phyloP scores from a whole-genome alignment of 1,140 invertebrate species.

The Aporrectodea caliginosa region DNA sequence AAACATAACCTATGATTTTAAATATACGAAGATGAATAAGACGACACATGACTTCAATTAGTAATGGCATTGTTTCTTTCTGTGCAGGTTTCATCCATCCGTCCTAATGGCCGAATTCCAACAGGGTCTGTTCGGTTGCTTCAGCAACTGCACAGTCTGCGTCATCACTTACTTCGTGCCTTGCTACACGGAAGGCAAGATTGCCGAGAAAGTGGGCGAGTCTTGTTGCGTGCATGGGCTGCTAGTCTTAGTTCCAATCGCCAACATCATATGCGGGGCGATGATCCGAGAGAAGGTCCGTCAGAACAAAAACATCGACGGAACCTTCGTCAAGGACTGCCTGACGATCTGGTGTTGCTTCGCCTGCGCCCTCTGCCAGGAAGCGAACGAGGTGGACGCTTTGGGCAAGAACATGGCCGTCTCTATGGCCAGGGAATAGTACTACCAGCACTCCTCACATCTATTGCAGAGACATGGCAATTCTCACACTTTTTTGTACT shows the following conservation, averaged over 20 bases:
- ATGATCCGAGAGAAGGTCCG: slow-evolving; percentile 24
- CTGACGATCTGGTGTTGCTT: not conserved
- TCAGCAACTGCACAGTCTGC: slow-evolving; percentile 29
- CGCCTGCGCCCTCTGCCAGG: not conserved
- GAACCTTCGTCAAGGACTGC: not conserved
- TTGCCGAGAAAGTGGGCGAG: slow-evolving; percentile 25
- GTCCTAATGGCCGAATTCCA: too few species aligned
- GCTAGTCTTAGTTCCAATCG: slow-evolving; percentile 5
- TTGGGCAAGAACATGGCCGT: not conserved
- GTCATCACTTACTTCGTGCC: slow-evolving; percentile 32
- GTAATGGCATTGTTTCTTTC: too few species aligned
- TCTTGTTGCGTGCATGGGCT: slow-evolving; percentile 22
- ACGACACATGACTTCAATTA: too few species aligned
- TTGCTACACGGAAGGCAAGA: slow-evolving; percentile 33
- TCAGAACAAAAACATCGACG: not conserved
- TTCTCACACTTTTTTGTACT: too few species aligned
- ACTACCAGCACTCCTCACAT: too few species aligned
- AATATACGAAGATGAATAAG: too few species aligned
- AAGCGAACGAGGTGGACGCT: not conserved
- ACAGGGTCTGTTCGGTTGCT: slow-evolving; percentile 32
- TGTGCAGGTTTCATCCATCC: too few species aligned
- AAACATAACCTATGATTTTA: too few species aligned
- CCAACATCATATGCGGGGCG: slow-evolving; percentile 1
- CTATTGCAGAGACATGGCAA: too few species aligned
- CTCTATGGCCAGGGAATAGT: too few species aligned